Conservation (phyloP, 2,888 invertebrate species). For the Malthinus seriepunctatus region DNA sequence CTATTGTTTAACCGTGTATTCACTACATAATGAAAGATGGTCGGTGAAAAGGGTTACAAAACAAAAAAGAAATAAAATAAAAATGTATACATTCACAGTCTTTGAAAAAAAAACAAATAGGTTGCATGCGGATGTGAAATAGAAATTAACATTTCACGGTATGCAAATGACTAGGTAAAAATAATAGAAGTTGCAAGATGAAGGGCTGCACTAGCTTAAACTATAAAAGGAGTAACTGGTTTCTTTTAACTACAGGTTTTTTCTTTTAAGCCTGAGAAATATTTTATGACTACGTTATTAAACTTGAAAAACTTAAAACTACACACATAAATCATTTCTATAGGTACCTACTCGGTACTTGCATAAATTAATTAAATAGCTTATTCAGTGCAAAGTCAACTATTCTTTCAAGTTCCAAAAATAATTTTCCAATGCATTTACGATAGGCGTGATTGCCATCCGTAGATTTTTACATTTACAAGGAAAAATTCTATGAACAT, state of each 20-base stretch:
- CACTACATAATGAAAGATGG: constrained; percentile 42
- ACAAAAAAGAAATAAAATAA: constrained; percentile 41
- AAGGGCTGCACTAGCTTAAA: constrained; percentile 29
- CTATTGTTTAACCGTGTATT: constrained; percentile 39
- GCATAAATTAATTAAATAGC: too few relatives aligned
- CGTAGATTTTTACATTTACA: too few relatives aligned
- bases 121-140: constrained; percentile 42
- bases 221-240: constrained; percentile 34
- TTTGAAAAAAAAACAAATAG: constrained; percentile 39
- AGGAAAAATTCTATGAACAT: too few relatives aligned
- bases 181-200: constrained; percentile 39
- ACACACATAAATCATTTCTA: too few relatives aligned
- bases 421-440: too few relatives aligned
- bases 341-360: too few relatives aligned
- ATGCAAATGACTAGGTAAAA: constrained; percentile 46
- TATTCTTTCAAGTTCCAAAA: too few relatives aligned
- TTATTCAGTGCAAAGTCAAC: too few relatives aligned
- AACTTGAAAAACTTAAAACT: too few relatives aligned
- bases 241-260: constrained; percentile 33
- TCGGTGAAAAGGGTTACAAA: constrained; percentile 36
- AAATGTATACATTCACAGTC: constrained; percentile 34
- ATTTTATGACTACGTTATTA: constrained; percentile 9
- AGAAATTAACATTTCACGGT: constrained; percentile 46
- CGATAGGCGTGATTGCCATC: too few relatives aligned
- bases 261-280: constrained; percentile 30